Conservation (phyloP, 2,888 invertebrate genomes). For the Crematogaster levior region DNA sequence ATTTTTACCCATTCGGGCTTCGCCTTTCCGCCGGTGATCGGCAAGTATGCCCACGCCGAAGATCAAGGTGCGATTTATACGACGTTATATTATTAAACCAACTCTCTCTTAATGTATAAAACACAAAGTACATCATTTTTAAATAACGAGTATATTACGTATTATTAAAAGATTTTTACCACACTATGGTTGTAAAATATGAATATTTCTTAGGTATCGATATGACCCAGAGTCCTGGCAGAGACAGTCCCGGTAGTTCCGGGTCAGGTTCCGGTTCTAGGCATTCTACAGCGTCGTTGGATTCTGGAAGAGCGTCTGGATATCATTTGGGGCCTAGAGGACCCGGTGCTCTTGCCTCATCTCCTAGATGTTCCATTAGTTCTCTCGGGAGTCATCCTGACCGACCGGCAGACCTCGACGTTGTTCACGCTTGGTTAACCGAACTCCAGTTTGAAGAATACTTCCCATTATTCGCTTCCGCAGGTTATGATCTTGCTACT, state of each 20-base stretch:
- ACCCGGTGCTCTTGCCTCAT: constrained; percentile 87
- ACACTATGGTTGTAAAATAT: background rate
- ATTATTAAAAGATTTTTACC: background rate
- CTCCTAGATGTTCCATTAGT: constrained; percentile 91
- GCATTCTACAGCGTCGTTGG: constrained; percentile 95
- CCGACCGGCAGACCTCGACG: constrained; percentile 91
- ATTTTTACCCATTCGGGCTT: constrained; percentile 90
- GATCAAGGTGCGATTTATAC: constrained; percentile 83
- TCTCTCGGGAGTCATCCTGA: constrained; percentile 85
- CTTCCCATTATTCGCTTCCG: constrained; percentile 95
- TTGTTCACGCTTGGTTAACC: constrained; percentile 97
- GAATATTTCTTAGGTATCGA: constrained; percentile 82
- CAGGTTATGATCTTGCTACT: constrained; percentile 99
- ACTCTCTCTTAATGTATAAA: background rate
- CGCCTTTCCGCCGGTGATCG: constrained; percentile 90
- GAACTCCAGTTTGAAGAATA: constrained; percentile 98
- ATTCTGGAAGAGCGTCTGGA: constrained; percentile 96
- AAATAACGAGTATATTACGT: background rate
- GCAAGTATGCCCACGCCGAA: constrained; percentile 87
- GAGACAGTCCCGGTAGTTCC: constrained; percentile 96
- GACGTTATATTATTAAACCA: constrained; percentile 27
- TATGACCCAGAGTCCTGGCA: constrained; percentile 91
- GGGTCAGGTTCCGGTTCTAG: constrained; percentile 95
- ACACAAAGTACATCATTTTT: background rate
- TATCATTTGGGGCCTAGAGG: constrained; percentile 88